Evolutionary conservation across 2,797 vertebrate species (phyloP).

Genomic region (Melanotaenia parkinsoni): DNA sequence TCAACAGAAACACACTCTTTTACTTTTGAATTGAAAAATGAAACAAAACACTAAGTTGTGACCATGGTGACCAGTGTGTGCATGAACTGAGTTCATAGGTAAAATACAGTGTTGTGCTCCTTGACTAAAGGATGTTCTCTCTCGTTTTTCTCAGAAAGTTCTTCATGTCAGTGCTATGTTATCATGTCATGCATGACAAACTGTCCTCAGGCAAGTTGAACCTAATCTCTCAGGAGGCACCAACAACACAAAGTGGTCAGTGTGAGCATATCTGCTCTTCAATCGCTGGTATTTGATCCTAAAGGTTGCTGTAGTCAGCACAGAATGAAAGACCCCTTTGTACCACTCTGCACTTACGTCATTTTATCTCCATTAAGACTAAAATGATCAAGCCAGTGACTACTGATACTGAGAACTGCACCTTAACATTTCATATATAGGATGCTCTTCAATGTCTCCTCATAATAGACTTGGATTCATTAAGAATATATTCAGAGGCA

Average conservation of each 20-base stretch:
- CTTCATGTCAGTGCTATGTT: constrained; percentile 22
- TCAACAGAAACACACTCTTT: neutral
- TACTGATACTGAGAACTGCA: neutral
- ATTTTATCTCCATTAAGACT: constrained; percentile 1
- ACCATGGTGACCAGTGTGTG: neutral
- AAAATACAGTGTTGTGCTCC: neutral
- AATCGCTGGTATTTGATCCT: constrained; percentile 44
- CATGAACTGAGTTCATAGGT: neutral
- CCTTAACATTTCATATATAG: neutral
- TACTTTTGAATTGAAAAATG: neutral
- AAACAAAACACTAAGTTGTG: neutral
- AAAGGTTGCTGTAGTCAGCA: constrained; percentile 31
- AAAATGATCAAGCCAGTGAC: constrained; percentile 22
- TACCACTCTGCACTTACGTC: constrained; percentile 7
- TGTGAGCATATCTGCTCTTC: constrained; percentile 48
- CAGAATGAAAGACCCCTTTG: constrained; percentile 36
- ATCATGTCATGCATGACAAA: constrained; percentile 44
- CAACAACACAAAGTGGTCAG: constrained; percentile 55
- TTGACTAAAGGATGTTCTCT: constrained; percentile 28
- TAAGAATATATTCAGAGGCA: neutral
- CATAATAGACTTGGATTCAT: neutral
- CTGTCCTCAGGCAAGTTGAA: constrained; percentile 30
- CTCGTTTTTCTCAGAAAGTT: constrained; percentile 23
- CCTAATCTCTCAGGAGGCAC: constrained; percentile 34
- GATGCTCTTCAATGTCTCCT: neutral